Percentiles rank a stretch among this genome's conserved stretches.
phyloP scores from a whole-genome alignment of 2,113 vertebrate genomes.

The Nestor notabilis region DNA sequence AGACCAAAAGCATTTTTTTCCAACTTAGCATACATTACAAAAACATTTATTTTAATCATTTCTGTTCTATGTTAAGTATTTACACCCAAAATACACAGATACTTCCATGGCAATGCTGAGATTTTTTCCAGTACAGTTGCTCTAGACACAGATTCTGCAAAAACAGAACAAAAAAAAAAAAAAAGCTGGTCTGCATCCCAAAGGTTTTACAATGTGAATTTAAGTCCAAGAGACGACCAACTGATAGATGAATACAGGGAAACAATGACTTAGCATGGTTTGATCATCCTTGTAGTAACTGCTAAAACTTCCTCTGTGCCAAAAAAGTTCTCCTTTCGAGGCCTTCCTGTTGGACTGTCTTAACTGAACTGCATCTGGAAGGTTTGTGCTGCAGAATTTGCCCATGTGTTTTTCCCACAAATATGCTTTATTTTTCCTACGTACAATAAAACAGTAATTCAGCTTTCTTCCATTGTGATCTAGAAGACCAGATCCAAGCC shows the following conservation, averaged over 20 bases:
- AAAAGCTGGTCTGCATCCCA: slow-evolving; percentile 29
- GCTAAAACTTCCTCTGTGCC: background rate
- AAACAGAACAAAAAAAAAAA: background rate
- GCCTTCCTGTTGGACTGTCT: slow-evolving; percentile 15
- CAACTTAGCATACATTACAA: background rate
- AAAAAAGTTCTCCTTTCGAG: slow-evolving; percentile 19
- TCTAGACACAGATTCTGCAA: background rate
- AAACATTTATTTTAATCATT: background rate
- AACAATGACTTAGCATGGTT: slow-evolving; percentile 37
- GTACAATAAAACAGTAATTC: background rate
- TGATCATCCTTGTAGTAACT: background rate
- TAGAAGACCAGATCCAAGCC: background rate
- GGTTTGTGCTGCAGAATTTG: background rate
- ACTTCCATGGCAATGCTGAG: background rate
- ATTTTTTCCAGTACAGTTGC: background rate
- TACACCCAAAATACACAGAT: background rate
- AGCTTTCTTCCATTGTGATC: background rate
- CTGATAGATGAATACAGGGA: slow-evolving; percentile 10
- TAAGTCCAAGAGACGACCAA: background rate
- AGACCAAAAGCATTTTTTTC: background rate
- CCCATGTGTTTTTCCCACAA: background rate
- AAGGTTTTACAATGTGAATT: background rate
- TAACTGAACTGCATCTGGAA: slow-evolving; percentile 27
- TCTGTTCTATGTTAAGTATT: background rate
- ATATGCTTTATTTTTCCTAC: background rate